Conservation (phyloP, 2,113 vertebrate genomes). For the Gnathonemus echidnorhynchus region DNA sequence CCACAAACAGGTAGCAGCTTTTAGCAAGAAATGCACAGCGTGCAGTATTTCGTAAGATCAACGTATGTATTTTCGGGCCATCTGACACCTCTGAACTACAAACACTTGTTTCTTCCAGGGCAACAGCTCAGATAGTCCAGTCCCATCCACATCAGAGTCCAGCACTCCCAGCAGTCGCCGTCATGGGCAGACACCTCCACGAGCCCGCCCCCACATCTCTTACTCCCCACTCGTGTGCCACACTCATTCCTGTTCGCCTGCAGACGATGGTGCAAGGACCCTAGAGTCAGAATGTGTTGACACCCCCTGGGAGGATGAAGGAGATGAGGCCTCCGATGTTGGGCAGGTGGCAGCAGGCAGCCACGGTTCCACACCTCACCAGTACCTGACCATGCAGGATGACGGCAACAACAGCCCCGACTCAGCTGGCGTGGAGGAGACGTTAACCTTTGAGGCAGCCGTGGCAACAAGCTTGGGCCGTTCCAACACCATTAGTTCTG, state of each 20-base stretch:
- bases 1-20: slow-evolving; percentile 68
- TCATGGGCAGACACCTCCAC: slow-evolving; percentile 76
- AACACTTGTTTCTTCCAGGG: slow-evolving; percentile 59
- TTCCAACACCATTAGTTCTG: slow-evolving; percentile 85
- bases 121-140: slow-evolving; percentile 89
- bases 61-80: neutral
- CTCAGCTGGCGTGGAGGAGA: slow-evolving; percentile 84
- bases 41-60: neutral
- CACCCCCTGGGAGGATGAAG: slow-evolving; percentile 42
- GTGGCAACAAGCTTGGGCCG: slow-evolving; percentile 91
- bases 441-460: slow-evolving; percentile 91
- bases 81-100: neutral
- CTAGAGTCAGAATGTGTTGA: slow-evolving; percentile 28
- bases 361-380: slow-evolving; percentile 69
- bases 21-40: neutral
- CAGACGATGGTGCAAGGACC: slow-evolving; percentile 50
- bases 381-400: slow-evolving; percentile 83
- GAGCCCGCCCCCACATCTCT: slow-evolving; percentile 82
- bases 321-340: slow-evolving; percentile 40
- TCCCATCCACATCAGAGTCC: slow-evolving; percentile 91
- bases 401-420: slow-evolving; percentile 82
- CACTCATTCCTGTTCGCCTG: slow-evolving; percentile 62
- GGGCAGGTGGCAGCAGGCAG: slow-evolving; percentile 31
- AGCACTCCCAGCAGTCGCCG: slow-evolving; percentile 85
- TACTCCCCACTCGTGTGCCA: slow-evolving; percentile 82